phyloP scores from a whole-genome alignment of 2,797 vertebrate genomes.

The Geotrypetes seraphini region DNA sequence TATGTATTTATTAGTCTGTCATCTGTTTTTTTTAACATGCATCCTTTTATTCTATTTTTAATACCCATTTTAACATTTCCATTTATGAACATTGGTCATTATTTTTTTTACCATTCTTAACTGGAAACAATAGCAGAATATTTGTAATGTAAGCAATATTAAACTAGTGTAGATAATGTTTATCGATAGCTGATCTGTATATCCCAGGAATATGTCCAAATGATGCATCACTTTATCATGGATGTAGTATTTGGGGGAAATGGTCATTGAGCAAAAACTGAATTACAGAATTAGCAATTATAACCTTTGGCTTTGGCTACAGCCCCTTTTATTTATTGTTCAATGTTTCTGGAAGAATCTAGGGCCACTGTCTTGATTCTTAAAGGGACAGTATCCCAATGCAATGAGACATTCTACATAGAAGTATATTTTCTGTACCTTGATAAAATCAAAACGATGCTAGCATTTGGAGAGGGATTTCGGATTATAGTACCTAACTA shows the following conservation, averaged over 20 bases:
- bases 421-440: too few species aligned
- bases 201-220: conserved; percentile 17
- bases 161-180: too few species aligned
- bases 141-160: too few species aligned
- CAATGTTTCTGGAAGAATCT: too few species aligned
- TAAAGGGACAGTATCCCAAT: too few species aligned
- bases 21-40: conserved; percentile 44
- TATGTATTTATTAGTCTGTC: conserved; percentile 48
- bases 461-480: too few species aligned
- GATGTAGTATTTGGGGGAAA: conserved; percentile 1
- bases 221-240: conserved; percentile 1
- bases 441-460: too few species aligned
- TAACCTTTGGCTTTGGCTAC: too few species aligned
- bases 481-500: too few species aligned
- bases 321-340: too few species aligned
- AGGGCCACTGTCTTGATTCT: too few species aligned
- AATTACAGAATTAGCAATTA: not conserved
- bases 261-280: not conserved
- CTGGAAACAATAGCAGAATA: conserved; percentile 36
- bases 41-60: conserved; percentile 46
- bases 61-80: conserved; percentile 28
- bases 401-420: too few species aligned
- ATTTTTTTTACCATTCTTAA: conserved; percentile 32
- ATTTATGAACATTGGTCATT: conserved; percentile 35
- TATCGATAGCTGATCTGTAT: conserved; percentile 14